Evolutionary conservation across 64 coral and sea anemone genomes (phyloP).

Genomic region (Anthopleura sola): DNA sequence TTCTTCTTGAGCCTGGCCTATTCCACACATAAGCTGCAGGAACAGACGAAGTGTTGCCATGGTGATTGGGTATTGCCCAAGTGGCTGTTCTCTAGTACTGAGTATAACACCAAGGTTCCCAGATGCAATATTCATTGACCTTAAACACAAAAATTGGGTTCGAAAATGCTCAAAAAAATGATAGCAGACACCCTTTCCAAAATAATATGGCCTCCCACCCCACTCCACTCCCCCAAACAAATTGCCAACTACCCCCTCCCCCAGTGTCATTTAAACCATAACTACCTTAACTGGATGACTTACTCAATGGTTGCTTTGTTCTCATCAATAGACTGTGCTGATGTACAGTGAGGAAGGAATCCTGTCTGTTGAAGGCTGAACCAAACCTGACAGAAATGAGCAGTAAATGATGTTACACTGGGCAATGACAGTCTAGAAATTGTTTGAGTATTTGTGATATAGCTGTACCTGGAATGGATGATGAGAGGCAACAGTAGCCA

Average conservation of each 20-base stretch:
- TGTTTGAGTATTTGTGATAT: too few relatives aligned
- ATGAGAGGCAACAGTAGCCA: constrained; percentile 80
- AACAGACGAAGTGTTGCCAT: constrained; percentile 79
- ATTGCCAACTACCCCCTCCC: too few relatives aligned
- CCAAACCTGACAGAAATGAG: constrained; percentile 62
- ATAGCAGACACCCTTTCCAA: too few relatives aligned
- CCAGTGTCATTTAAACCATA: too few relatives aligned
- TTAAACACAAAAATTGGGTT: background rate
- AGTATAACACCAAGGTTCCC: constrained; percentile 89
- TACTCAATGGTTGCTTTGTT: constrained; percentile 77
- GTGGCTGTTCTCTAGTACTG: constrained; percentile 63
- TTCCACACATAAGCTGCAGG: constrained; percentile 66
- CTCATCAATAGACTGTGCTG: constrained; percentile 41
- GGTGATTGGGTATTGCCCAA: constrained; percentile 70
- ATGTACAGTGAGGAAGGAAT: constrained; percentile 78
- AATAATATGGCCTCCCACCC: too few relatives aligned
- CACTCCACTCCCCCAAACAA: too few relatives aligned
- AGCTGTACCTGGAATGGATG: constrained; percentile 73
- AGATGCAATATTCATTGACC: constrained; percentile 62
- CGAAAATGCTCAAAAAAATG: too few relatives aligned
- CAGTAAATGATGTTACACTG: background rate
- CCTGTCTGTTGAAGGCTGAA: constrained; percentile 88
- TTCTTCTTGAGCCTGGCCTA: constrained; percentile 46
- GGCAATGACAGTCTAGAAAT: background rate
- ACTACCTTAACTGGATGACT: constrained; percentile 22